phyloP scores from a whole-genome alignment of 2,113 vertebrate genomes.

The Pygoscelis adeliae region DNA sequence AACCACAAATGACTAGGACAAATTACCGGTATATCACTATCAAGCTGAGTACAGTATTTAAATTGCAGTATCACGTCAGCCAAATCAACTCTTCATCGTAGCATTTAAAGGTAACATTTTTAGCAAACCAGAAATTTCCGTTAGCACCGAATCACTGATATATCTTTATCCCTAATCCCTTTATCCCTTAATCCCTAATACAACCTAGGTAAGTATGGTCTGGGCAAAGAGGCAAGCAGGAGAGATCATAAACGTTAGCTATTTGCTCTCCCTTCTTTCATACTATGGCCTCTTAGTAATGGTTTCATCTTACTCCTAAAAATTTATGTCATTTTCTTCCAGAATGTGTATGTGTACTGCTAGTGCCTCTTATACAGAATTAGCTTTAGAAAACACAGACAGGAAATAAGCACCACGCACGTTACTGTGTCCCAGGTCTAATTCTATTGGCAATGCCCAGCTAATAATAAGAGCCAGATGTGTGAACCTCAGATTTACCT shows the following conservation, averaged over 20 bases:
- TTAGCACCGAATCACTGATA: not conserved
- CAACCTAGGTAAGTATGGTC: not conserved
- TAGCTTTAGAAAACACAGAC: not conserved
- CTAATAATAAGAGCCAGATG: not conserved
- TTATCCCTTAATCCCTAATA: constrained; percentile 32
- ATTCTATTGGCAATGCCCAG: not conserved
- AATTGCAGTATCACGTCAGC: not conserved
- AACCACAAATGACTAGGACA: not conserved
- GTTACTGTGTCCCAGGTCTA: not conserved
- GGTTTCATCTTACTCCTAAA: not conserved
- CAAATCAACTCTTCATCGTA: not conserved
- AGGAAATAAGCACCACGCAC: accelerated
- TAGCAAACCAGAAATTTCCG: not conserved
- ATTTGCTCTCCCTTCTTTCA: not conserved
- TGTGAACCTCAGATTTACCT: not conserved
- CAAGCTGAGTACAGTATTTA: not conserved
- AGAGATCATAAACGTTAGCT: not conserved
- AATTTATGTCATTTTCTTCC: not conserved
- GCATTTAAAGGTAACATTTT: not conserved
- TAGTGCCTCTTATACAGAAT: not conserved
- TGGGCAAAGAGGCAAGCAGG: not conserved
- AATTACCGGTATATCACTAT: not conserved
- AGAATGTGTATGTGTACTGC: accelerated
- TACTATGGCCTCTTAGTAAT: not conserved
- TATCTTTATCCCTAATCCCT: not conserved